Evolutionary conservation across 2,888 invertebrate species (phyloP), one percentile per base, ranked within the genome.

Genomic region (Melinopterus prodromus): DNA sequence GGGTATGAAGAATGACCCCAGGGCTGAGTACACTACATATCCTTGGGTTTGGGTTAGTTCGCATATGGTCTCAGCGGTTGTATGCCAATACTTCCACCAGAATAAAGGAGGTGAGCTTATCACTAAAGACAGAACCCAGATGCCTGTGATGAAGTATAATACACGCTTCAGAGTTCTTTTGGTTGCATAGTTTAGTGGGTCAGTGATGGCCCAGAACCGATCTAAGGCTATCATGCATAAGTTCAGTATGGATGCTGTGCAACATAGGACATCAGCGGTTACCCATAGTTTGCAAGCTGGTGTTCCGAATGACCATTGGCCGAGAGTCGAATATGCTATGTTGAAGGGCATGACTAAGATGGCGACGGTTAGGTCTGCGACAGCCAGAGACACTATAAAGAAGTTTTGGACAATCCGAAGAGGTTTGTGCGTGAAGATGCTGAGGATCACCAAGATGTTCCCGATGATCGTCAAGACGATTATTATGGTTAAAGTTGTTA

Each of bases 401-500:
- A 98, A 98, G 90, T 98, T 98, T 88, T 98, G 98, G 37, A 97
- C 98, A 85, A 97, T 97, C 82, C 97, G 92, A 77, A 98, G 90
- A 0, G 98, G 98, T 87, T 96, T 95, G 90, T 98, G 97, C 0
- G 97, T 98, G 90, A 98, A 98, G n/a, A 98, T 98, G 87, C 97
- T 97, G 70, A 98, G 92, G 84, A 98, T 98, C 78, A 98, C 98
- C 83, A 99, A 91, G 80, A 96, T 94, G 90, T 98, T 98, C 78
- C 98, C 98, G 79, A 98, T 93, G 81, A 98, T 94, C 36, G 98
- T 98, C 82, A 96, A 92, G 74, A 98, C 91, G 82, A 97, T 97
- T 86, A 98, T 95, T 84, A 97, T 92, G 75, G 95, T 93, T 36
- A 98, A 92, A 3, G 95, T 92, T 83, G 96, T 90, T n/a, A 96